Percentiles rank a stretch among this genome's conserved stretches.
These are phyloP conservation scores for Drosophila nr. perissopoda DNA, from an alignment of 2,888 invertebrate genomes.

Conservation along the genomic window DNA sequence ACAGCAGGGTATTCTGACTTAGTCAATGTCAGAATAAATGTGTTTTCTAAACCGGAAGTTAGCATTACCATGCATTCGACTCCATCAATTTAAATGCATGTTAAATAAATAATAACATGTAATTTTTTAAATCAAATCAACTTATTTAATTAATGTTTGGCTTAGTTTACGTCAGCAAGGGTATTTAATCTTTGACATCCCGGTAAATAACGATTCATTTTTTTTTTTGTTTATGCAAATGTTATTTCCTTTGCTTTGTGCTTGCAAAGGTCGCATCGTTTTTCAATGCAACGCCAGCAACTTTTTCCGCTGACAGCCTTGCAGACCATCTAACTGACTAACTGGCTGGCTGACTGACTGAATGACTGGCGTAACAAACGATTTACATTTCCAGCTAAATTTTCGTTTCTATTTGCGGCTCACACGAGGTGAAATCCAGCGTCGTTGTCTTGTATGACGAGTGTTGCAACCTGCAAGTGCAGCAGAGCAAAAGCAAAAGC, in stretches of 20 bases:
- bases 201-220: constrained; percentile 4
- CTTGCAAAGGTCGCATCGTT: constrained; percentile 59
- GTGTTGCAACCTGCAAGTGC: constrained; percentile 59
- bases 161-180: constrained; percentile 2
- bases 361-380: constrained; percentile 52
- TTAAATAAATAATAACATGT: not conserved
- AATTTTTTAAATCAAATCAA: not conserved
- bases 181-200: constrained; percentile 15
- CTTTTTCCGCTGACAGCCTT: constrained; percentile 59
- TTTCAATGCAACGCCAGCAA: constrained; percentile 69
- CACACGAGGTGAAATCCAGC: constrained; percentile 52
- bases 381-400: constrained; percentile 74
- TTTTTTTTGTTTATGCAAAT: constrained; percentile 48
- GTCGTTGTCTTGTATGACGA: constrained; percentile 8
- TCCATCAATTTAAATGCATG: not conserved
- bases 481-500: constrained; percentile 37
- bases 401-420: constrained; percentile 44
- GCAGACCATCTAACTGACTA: constrained; percentile 43
- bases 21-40: not conserved
- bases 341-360: constrained; percentile 36
- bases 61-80: not conserved
- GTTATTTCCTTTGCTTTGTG: constrained; percentile 40
- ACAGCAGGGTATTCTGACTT: not conserved
- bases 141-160: not conserved
- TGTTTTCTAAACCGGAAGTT: not conserved